Base-by-base conservation (phyloP, 2,797 vertebrate species). In the Leucoraja ocellata region DNA sequence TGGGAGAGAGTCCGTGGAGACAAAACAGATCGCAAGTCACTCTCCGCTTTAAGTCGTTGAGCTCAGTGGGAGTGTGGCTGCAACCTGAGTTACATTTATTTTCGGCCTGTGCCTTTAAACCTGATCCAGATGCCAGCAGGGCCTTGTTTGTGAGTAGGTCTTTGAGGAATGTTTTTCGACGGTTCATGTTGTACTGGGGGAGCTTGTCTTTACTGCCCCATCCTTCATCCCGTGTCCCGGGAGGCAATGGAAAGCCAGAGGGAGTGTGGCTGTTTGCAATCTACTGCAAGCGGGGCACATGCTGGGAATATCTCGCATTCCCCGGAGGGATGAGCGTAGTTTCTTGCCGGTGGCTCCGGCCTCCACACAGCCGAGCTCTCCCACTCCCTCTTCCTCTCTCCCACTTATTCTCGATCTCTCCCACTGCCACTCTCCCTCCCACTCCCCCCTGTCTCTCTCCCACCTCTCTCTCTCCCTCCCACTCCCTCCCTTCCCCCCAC, bases 1-100 rank as follows among this genome's bases (percentile, higher is more conserved):
- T 65, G 83, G 28, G 58, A 86, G 83, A 86, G 80, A 86, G 61
- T 63, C 61, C 28, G 61, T 61, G 63, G 83, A 28, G 83, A 86
- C 83, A 63, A 86, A 86, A 86, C 84, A 86, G 84, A 88, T 68
- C 16, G 84, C n/a, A 21, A 36, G 84, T 68, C 84, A 88, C 84
- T 36, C 61, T 68, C 61, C 63, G 4, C 63, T 65, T 88, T 68
- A 4, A 68, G 65, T 39, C 36, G 5, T 68, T 88, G 84, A 88
- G n/a, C 84, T 88, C 84, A 28, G 61, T 63, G 65, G 61, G 68
- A 88, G 63, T 63, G 61, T 68, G 1, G 84, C 1, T 21, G 7
- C 65, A 65, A 28, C 32, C 13, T 65, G 63, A 65, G 84, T 65
- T 65, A 88, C 71, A 88, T n/a, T 65, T 8, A 61, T 61, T 7